Evolutionary conservation across 2,113 vertebrate species (phyloP).

Genomic region (Vicugna pacos): DNA sequence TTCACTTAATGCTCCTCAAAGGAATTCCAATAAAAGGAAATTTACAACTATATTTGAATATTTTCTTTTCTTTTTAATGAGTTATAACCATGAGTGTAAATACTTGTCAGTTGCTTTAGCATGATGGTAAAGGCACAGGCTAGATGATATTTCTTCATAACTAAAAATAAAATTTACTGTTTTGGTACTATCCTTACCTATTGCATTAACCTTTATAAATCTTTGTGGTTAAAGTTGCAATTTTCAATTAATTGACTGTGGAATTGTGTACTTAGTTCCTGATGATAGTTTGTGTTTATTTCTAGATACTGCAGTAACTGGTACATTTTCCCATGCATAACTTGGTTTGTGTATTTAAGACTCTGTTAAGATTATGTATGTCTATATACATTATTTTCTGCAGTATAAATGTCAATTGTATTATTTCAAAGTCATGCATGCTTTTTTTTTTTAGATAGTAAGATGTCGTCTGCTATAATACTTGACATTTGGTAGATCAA

Average conservation of each 20-base stretch:
- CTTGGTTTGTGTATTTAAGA: slow-evolving; percentile 5
- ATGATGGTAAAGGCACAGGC: background rate
- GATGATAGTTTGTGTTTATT: background rate
- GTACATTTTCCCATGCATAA: background rate
- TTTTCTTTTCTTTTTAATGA: slow-evolving; percentile 15
- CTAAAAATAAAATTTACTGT: slow-evolving; percentile 40
- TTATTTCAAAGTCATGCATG: background rate
- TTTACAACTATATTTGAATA: slow-evolving; percentile 20
- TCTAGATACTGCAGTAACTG: background rate
- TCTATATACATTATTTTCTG: background rate
- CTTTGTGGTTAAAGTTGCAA: background rate
- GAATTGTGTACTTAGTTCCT: background rate
- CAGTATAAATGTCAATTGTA: background rate
- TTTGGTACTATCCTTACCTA: background rate
- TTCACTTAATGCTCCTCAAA: background rate
- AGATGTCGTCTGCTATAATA: background rate
- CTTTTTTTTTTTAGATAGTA: background rate
- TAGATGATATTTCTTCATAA: slow-evolving; percentile 43
- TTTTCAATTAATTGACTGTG: background rate
- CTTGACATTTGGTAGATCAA: background rate
- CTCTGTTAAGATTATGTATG: background rate
- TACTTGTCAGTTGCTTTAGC: background rate
- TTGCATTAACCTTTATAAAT: slow-evolving; percentile 56
- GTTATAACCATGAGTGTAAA: background rate
- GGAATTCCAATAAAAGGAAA: slow-evolving; percentile 55